These are phyloP conservation scores for Trissolcus japonicus DNA, from an alignment of 2,888 invertebrate genomes.

Conservation along the genomic window DNA sequence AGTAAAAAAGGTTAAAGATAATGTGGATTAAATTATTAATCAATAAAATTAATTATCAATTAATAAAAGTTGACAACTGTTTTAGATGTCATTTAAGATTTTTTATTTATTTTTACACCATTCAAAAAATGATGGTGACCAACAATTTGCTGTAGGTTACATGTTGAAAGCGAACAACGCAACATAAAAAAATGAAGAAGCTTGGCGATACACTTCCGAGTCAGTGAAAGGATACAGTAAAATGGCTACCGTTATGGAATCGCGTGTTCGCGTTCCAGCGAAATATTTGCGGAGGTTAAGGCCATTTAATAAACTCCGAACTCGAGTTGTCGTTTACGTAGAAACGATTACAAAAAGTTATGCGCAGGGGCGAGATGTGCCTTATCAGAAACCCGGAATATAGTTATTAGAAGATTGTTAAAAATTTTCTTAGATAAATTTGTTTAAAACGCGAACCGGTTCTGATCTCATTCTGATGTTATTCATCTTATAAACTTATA, in stretches of 20 bases:
- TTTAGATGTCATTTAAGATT: background rate
- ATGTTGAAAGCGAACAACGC: slow-evolving; percentile 60
- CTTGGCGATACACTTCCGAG: slow-evolving; percentile 46
- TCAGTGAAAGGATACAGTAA: slow-evolving; percentile 64
- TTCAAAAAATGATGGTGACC: background rate
- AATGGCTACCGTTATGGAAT: slow-evolving; percentile 43
- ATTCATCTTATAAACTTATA: too few relatives aligned
- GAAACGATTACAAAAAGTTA: slow-evolving; percentile 20
- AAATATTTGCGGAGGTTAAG: slow-evolving; percentile 42
- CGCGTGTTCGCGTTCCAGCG: slow-evolving; percentile 29
- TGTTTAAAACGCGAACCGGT: too few relatives aligned
- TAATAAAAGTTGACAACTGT: background rate
- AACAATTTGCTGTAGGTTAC: background rate
- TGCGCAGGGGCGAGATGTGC: background rate
- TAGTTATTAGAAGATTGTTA: background rate
- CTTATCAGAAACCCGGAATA: too few relatives aligned
- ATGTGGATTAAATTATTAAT: too few relatives aligned
- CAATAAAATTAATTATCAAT: too few relatives aligned
- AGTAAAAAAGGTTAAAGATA: too few relatives aligned
- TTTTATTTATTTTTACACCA: background rate
- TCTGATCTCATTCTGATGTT: too few relatives aligned
- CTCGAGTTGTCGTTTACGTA: slow-evolving; percentile 17
- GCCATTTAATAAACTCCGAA: slow-evolving; percentile 16
- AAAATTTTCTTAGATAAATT: background rate
- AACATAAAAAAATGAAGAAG: slow-evolving; percentile 63